Percentiles rank a stretch among this genome's conserved stretches.
phyloP scores from a whole-genome alignment of 2,113 vertebrate species.

The Cebidichthys violaceus region DNA sequence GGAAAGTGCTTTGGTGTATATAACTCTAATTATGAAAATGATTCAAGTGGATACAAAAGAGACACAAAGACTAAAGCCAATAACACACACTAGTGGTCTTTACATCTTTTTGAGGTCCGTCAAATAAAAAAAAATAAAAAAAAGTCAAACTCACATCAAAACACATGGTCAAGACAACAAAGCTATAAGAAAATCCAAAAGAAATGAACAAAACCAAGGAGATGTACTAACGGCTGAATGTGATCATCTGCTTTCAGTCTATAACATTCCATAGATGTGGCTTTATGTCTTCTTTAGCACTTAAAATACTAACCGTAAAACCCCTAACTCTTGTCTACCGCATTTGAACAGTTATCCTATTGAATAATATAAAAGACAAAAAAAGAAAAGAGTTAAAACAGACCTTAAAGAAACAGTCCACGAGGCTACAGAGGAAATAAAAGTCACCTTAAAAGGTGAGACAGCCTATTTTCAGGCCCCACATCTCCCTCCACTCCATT shows the following conservation, averaged over 20 bases:
- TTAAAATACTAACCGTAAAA: not conserved
- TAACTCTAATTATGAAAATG: not conserved
- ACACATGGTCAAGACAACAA: conserved; percentile 11
- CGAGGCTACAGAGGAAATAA: conserved; percentile 39
- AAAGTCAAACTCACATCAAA: not conserved
- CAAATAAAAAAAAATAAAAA: conserved; percentile 3
- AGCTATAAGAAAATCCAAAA: conserved; percentile 5
- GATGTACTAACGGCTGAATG: not conserved
- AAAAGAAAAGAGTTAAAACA: conserved; percentile 33
- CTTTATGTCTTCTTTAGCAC: conserved; percentile 16
- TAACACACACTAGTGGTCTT: conserved; percentile 5
- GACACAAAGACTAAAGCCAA: conserved; percentile 11
- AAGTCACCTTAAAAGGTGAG: conserved; percentile 73
- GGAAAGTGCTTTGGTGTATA: conserved; percentile 69
- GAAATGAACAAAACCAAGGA: conserved; percentile 6
- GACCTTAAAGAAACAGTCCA: conserved; percentile 18
- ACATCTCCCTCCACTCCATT: not conserved
- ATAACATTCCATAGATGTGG: not conserved
- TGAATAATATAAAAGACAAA: conserved; percentile 30
- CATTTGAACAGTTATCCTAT: not conserved
- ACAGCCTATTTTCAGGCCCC: conserved; percentile 11
- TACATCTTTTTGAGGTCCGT: conserved; percentile 12
- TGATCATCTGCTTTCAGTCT: not conserved
- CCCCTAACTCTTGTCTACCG: not conserved
- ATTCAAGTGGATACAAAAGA: conserved; percentile 22